Base-by-base conservation (phyloP, 2,888 invertebrate species). In the Lepas anatifera region DNA sequence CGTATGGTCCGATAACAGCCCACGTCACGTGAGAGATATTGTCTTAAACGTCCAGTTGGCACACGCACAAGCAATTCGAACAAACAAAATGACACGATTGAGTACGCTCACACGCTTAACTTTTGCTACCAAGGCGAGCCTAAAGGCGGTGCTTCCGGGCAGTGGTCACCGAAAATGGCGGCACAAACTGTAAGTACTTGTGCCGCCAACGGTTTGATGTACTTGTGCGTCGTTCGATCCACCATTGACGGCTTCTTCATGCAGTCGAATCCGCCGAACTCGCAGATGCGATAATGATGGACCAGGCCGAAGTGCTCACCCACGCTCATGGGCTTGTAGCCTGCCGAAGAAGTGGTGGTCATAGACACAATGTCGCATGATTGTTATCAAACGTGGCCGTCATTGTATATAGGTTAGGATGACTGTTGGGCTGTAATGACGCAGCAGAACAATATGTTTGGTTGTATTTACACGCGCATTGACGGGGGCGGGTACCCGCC, bases 271-370 rank as follows among this genome's bases (percentile, higher is more conserved):
- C 77, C 77, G 3, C 77, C 77, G 68, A 73, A 75, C 68, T 78
- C 77, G 69, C 77, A 77, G 50, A 76, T 76, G 29, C 77, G 73
- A 71, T 77, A 77, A 72, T 77, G 77, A 35, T 77, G 77, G 16
- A 75, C 71, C 1, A 76, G 67, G 3, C 74, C 77, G 0, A 74
- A 69, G 1, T 71, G 70, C 3, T 72, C 70, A 0, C 73, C 73
- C 0, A 76, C 74, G 6, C 68, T 71, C 35, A 73, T 71, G 0
- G 70, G 63, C 52, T 69, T 70, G n/a, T 58, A 70, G 4, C 74
- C 76, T 75, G 71, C 25, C 52, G 43, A 63, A 6, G 64, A 22
- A 48, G 22, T 3, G 37, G 10, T 52, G 58, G 25, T 18, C 27
- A 27, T 22, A n/a, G n/a, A n/a, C n/a, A 52, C 29, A 3, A n/a